Evolutionary conservation across 2,888 invertebrate genomes (phyloP), one percentile per base, ranked within the genome.

Genomic region (Carterocephalus palaemon): DNA sequence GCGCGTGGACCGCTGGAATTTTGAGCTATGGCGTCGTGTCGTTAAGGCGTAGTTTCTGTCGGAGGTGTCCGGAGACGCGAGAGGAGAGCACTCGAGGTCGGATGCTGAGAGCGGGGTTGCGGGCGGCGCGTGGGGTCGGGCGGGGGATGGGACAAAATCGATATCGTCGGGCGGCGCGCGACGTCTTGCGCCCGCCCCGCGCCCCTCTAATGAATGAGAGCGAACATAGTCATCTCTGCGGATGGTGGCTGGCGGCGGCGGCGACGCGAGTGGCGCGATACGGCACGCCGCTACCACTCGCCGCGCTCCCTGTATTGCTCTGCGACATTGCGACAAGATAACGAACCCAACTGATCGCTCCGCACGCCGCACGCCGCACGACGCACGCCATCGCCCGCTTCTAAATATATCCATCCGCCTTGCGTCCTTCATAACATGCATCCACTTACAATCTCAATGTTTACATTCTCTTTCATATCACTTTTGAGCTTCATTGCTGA

Each of bases 31-130:
- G 72, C 70, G 65, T 71, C 70, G 69, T 77, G 71, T 70, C 72
- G 74, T 75, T 84, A 86, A 80, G 80, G 85, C 79, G 80, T 76
- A 82, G 70, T 79, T 84, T 83, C 76, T 79, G 76, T 82, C 74
- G 82, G 72, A 78, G 83, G 77, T 80, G 82, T 76, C 77, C 73
- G 76, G 82, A 83, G 83, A 82, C 81, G 80, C 83, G 83, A 81
- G 79, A 79, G 81, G 80, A 85, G 84, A 84, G 83, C 82, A 82
- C 85, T 85, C 84, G 85, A 84, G 84, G 82, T 84, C 79, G 85
- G 85, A 85, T 83, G 85, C 84, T 85, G 85, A 81, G 82, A 75
- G 78, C 76, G 77, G 71, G 67, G 71, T 57, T 59, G 69, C 53
- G 70, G 64, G 59, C 70, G 56, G 66, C 60, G 58, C 59, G n/a